Base-by-base conservation (phyloP, 2,113 vertebrate genomes). In the Oryzias melastigma region DNA sequence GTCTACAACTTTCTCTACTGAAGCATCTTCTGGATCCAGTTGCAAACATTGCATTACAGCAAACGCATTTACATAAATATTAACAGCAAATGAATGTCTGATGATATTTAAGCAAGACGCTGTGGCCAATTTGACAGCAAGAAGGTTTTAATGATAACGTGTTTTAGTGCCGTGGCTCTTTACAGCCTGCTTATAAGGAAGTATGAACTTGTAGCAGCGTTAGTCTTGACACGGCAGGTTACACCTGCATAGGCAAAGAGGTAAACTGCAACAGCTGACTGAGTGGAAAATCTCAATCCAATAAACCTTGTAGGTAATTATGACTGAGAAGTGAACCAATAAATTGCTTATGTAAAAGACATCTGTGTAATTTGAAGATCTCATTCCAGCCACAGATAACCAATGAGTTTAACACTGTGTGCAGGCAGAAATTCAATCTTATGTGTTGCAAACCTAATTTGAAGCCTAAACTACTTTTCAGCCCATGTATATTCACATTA, bases 261-360 rank as follows among this genome's bases (percentile, higher is more conserved):
- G 62, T 69, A 56, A 82, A 82, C 48, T 76, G 68, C 17, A 17
- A 65, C 80, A 75, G 78, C 75, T 67, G 82, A 83, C 57, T 59
- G 77, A 78, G 71, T 58, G 69, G 65, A 76, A 84, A 84, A 73
- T 71, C 63, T 84, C 59, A 77, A 79, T 78, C 82, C 77, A 71
- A 35, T 55, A 62, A 80, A 49, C 60, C 78, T 44, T 46, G 3
- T 1, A 57, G 70, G 74, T 55, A 72, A 72, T 77, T 19, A 67
- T 81, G 61, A 60, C 56, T 73, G 53, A 58, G 71, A 70, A 77
- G 66, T 59, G 41, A 40, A 68, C 35, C 35, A 35, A 35, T 35
- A 35, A 35, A 35, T 35, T 12, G 8, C 8, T 35, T 35, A 35
- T 35, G 35, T 35, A 35, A 35, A 35, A 35, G 10, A 35, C 35